phyloP scores from a whole-genome alignment of 2,888 invertebrate species.

The Melinaea menophilus region DNA sequence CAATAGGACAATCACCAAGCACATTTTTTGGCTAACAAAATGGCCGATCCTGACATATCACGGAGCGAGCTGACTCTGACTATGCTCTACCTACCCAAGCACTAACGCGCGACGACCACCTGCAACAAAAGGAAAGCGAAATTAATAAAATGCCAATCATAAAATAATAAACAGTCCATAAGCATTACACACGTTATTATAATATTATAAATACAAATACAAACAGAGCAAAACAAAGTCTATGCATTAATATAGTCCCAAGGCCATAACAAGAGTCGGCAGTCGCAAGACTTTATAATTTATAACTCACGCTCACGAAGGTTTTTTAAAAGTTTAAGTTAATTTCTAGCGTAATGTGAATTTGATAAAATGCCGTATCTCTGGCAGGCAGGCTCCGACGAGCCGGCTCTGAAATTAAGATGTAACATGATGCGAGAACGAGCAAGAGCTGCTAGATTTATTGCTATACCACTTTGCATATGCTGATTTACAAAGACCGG shows the following conservation, averaged over 20 bases:
- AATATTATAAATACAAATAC: neutral
- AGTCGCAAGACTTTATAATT: conserved; percentile 72
- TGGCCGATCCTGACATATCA: conserved; percentile 28
- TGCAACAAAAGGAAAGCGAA: conserved; percentile 79
- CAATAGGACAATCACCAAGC: conserved; percentile 40
- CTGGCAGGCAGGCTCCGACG: conserved; percentile 73
- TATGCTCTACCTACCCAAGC: conserved; percentile 57
- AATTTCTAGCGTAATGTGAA: conserved; percentile 76
- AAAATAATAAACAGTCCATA: conserved; percentile 45
- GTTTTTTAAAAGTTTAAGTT: conserved; percentile 65
- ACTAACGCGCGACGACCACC: conserved; percentile 69
- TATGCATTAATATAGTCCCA: conserved; percentile 49
- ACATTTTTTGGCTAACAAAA: conserved; percentile 32
- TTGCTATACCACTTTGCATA: conserved; percentile 79
- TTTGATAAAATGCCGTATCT: conserved; percentile 78
- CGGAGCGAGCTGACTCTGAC: conserved; percentile 50
- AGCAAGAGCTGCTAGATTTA: conserved; percentile 78
- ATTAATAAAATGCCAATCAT: conserved; percentile 76
- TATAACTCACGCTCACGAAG: conserved; percentile 68
- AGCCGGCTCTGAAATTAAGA: conserved; percentile 78
- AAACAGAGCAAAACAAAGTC: conserved; percentile 46
- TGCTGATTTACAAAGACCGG: conserved; percentile 78
- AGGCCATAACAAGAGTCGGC: conserved; percentile 63
- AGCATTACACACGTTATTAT: conserved; percentile 10
- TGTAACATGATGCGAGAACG: conserved; percentile 80